A percentile compares a stretch with the other conserved stretches of the same genome.
Conservation (phyloP, 2,113 vertebrate genomes). For the Benitochromis conjunctus region DNA sequence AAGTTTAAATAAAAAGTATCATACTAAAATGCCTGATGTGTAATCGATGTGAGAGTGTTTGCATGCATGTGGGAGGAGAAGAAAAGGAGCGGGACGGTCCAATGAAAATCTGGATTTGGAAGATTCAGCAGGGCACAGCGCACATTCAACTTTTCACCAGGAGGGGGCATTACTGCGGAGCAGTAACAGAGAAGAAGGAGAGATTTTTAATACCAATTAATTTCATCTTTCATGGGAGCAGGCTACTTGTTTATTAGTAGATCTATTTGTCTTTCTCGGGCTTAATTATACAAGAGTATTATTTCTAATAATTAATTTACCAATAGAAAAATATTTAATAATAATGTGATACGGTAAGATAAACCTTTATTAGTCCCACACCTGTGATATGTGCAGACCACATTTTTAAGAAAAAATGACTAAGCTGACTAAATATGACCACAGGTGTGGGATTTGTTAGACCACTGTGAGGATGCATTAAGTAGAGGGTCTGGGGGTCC, state of each 20-base stretch:
- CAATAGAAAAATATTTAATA: background rate
- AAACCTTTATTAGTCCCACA: too few relatives aligned
- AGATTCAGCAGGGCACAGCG: background rate
- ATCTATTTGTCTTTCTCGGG: background rate
- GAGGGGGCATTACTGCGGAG: background rate
- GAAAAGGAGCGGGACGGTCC: background rate
- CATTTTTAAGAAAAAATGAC: background rate
- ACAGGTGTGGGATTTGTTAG: background rate
- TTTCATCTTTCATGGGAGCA: background rate
- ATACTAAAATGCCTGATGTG: constrained; percentile 40
- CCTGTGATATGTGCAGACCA: background rate
- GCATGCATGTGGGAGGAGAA: background rate
- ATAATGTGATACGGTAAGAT: background rate
- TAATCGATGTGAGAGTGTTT: background rate
- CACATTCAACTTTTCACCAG: constrained; percentile 17
- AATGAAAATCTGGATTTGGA: background rate
- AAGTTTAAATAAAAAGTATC: constrained; percentile 78
- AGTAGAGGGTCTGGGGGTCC: too few relatives aligned
- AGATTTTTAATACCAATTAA: background rate
- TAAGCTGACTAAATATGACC: background rate
- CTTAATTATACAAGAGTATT: background rate
- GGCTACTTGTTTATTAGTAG: background rate
- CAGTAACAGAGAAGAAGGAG: background rate
- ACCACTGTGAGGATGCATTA: background rate
- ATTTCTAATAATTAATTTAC: background rate